Base-by-base conservation (phyloP, 2,113 vertebrate genomes). In the Tachycineta bicolor region DNA sequence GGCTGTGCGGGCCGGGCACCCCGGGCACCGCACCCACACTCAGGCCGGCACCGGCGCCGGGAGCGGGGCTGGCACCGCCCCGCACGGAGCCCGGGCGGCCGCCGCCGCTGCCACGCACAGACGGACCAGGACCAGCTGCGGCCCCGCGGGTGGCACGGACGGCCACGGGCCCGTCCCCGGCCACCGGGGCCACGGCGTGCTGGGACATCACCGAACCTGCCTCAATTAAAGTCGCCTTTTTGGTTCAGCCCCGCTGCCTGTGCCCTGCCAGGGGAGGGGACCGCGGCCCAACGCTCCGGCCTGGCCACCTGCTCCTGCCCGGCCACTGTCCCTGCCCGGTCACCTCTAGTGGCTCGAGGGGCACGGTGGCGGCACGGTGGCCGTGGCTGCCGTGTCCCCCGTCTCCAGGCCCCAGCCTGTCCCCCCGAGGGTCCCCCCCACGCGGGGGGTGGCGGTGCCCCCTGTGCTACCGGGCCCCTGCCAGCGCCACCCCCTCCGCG, bases 191-290 rank as follows among this genome's bases (percentile, higher is more conserved):
- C 71, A 1, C 2, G 12, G 22, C 7, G 49, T 7, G 78, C 90
- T 65, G n/a, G 63, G 5, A 19, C 64, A 69, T 10, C 80, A 13
- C 55, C 6, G 21, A 84, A 28, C 47, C 65, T 59, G 74, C 50
- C 83, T 33, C 16, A 34, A 92, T 96, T 94, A 96, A 96, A 97
- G 93, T n/a, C 49, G 93, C 87, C 81, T 96, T 82, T 60, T 74
- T 8, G 15, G 80, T 11, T 49, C 50, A 28, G 73, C 47, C 21
- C 50, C 2, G 37, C 44, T 47, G 59, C 34, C 50, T 62, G 79
- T 56, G 84, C 73, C 43, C 41, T 75, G 55, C 50, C 13, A 4
- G 4, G 44, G 59, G 68, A 46, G 73, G 49, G 62, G 49, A 53
- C 22, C 8, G 22, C 22, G 53, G 62, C 53, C 44, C 22, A 58